Conservation (phyloP, 2,113 vertebrate genomes). For the Plectropomus leopardus region DNA sequence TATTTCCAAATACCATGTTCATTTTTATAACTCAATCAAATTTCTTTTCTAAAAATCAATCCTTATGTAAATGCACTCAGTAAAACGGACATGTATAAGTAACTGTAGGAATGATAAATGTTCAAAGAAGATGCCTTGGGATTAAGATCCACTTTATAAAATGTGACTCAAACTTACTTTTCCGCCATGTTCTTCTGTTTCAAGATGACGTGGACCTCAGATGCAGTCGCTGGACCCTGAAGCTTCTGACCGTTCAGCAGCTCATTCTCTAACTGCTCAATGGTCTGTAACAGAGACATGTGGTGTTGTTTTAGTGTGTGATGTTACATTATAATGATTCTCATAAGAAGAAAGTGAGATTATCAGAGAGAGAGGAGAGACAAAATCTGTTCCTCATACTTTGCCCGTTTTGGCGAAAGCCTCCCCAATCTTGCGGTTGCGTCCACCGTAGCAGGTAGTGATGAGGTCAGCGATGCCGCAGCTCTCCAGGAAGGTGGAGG, state of each 20-base stretch:
- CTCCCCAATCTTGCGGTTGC: conserved; percentile 95
- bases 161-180: conserved; percentile 87
- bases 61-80: background rate
- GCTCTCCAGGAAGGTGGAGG: conserved; percentile 95
- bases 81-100: background rate
- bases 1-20: background rate
- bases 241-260: conserved; percentile 98
- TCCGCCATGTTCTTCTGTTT: conserved; percentile 89
- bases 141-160: background rate
- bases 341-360: background rate
- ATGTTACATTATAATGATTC: rapidly evolving
- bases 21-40: background rate
- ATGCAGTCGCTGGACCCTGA: conserved; percentile 95
- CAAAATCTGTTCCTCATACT: conserved; percentile 74
- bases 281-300: conserved; percentile 83
- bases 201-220: conserved; percentile 91
- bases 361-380: background rate
- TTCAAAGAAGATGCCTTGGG: background rate
- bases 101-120: background rate
- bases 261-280: conserved; percentile 96
- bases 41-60: background rate
- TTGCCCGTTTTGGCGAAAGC: conserved; percentile 94
- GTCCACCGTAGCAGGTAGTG: conserved; percentile 95
- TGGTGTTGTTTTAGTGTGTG: background rate
- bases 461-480: conserved; percentile 96